Base-by-base conservation (phyloP, 2,113 vertebrate genomes). In the Ceyx melanurus region DNA sequence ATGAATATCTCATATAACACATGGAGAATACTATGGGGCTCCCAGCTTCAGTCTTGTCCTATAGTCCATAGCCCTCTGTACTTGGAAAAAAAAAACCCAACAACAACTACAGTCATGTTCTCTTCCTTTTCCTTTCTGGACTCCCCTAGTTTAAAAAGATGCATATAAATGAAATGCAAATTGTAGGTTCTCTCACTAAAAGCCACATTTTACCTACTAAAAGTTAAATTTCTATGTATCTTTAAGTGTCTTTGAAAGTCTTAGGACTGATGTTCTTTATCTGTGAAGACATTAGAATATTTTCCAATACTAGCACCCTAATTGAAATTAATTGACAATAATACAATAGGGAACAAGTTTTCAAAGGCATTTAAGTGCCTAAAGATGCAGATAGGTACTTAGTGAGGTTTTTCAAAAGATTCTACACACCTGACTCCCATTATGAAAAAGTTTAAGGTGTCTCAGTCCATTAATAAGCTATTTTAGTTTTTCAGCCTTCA, bases 381-480 rank as follows among this genome's bases (percentile, higher is more conserved):
- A 96, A 95, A 84, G 58, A 79, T 64, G 84, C 71, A 93, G 58
- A 76, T 54, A 92, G 58, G 35, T 90, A 82, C 84, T 92, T 82
- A 95, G 82, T 92, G 90, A 91, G 60, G 64, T 93, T 90, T 96
- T 62, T 81, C 68, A 74, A 53, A 93, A 90, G 72, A 93, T 67
- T 85, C 40, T 67, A 51, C 29, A 15, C 75, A 92, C 87, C 86
- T 94, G 74, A 85, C 28, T 94, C 62, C 42, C 74, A 74, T 93
- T 73, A 92, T 58, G 35, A 67, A 76, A 80, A 91, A 82, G 31
- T 82, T 84, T 79, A 79, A 89, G 71, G 56, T 80, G 91, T 92
- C 75, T 94, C 89, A 94, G 92, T 93, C 71, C 84, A 94, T 95
- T 96, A 96, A 90, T 91, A 95, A 93, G 50, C 74, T 89, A 93